Evolutionary conservation across 2,888 invertebrate genomes (phyloP).

Genomic region (Zaprionus bogoriensis): DNA sequence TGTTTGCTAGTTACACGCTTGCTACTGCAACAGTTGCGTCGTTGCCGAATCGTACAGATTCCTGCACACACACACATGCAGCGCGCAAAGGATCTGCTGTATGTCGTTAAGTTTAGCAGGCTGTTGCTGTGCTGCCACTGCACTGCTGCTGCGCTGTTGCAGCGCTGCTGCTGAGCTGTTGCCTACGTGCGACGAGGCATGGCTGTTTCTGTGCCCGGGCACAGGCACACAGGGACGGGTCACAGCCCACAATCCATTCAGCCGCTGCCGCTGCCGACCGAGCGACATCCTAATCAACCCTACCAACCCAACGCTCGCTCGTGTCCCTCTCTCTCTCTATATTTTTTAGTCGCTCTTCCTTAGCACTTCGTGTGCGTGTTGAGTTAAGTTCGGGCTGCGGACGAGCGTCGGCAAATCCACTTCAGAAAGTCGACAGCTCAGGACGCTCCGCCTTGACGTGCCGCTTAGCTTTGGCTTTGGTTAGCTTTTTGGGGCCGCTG

Average conservation of each 20-base stretch:
- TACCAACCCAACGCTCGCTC: background rate
- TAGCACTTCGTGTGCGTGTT: conserved; percentile 23
- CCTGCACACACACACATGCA: background rate
- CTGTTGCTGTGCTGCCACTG: background rate
- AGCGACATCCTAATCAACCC: background rate
- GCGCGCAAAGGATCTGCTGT: conserved; percentile 34
- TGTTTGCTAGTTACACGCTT: no score
- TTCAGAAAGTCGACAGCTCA: conserved; percentile 9
- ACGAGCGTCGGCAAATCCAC: conserved; percentile 41
- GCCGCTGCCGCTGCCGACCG: background rate
- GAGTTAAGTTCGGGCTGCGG: conserved; percentile 19
- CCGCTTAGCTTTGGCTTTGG: conserved; percentile 23
- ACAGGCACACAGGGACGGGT: background rate
- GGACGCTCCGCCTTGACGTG: conserved; percentile 39
- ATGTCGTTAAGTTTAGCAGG: conserved; percentile 14
- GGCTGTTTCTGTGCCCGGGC: conserved; percentile 14
- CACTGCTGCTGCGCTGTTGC: background rate
- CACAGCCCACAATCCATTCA: background rate
- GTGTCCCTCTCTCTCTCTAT: background rate
- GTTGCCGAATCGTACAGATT: no score
- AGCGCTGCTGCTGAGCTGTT: background rate
- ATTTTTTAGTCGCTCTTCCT: conserved; percentile 4
- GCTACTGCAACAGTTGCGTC: no score
- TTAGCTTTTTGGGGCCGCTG: conserved; percentile 20
- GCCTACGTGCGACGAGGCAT: conserved; percentile 59